Percentiles rank a stretch among this genome's conserved stretches.
Evolutionary conservation across 1,140 invertebrate genomes (phyloP).

Genomic region (Anastatus disparis): DNA sequence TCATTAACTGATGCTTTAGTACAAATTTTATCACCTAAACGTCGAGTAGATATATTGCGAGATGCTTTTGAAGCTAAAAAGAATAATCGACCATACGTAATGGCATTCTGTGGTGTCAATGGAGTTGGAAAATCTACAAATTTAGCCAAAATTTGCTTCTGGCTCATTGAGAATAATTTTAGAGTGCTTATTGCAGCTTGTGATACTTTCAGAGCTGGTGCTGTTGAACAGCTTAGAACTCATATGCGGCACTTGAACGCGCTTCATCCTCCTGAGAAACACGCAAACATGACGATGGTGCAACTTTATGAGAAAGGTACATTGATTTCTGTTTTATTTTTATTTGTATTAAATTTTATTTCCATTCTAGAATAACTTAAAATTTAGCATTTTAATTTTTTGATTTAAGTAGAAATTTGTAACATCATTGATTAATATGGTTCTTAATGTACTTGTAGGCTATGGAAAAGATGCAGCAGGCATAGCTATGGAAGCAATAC

Average conservation of each 20-base stretch:
- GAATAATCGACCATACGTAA: constrained; percentile 87
- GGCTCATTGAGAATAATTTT: constrained; percentile 98
- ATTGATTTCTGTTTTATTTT: not conserved
- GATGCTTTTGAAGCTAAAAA: constrained; percentile 93
- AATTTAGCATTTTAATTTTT: no score
- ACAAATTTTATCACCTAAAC: constrained; percentile 92
- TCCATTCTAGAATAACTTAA: no score
- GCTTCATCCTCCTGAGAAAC: constrained; percentile 84
- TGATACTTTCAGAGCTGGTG: constrained; percentile 98
- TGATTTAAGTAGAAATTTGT: not conserved
- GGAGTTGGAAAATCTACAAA: constrained; percentile 99
- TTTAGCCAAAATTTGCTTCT: constrained; percentile 99
- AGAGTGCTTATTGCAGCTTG: constrained; percentile 98
- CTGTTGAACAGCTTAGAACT: constrained; percentile 97
- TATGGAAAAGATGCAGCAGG: constrained; percentile 99
- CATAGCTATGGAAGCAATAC: constrained; percentile 97
- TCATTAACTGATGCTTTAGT: constrained; percentile 87
- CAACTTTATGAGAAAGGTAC: constrained; percentile 92
- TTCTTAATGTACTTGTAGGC: constrained; percentile 54
- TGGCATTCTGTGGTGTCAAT: constrained; percentile 99
- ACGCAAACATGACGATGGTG: constrained; percentile 82
- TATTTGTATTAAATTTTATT: not conserved
- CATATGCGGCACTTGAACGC: constrained; percentile 95
- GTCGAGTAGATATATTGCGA: constrained; percentile 95
- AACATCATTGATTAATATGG: no score